These are phyloP conservation scores for Clusia tigrina DNA, from an alignment of 2,888 invertebrate genomes.

Conservation along the genomic window DNA sequence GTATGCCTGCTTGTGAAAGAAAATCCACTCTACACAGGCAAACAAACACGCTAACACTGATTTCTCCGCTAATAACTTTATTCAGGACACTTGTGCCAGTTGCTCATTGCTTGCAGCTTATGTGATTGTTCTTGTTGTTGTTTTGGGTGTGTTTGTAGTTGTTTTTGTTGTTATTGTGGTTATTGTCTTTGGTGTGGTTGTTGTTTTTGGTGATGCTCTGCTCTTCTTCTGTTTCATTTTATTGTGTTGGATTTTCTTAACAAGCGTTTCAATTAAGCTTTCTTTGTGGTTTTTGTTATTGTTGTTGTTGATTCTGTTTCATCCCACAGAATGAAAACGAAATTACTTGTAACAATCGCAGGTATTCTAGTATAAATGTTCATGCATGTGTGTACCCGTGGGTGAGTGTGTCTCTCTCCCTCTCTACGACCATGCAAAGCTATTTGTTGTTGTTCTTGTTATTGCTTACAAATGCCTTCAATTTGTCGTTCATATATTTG, in stretches of 20 bases:
- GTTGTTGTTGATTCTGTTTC: too few relatives aligned
- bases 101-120: not conserved
- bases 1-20: too few relatives aligned
- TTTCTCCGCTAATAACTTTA: not conserved
- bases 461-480: too few relatives aligned
- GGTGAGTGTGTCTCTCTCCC: too few relatives aligned
- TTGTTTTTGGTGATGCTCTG: too few relatives aligned
- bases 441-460: too few relatives aligned
- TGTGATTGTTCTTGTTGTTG: not conserved
- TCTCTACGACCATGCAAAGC: too few relatives aligned
- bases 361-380: not conserved
- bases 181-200: not conserved
- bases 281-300: too few relatives aligned
- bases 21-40: too few relatives aligned
- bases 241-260: not conserved
- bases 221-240: too few relatives aligned
- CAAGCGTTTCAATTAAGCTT: not conserved
- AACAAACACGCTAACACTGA: too few relatives aligned
- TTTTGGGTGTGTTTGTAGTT: not conserved
- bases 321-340: not conserved
- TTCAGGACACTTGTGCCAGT: not conserved
- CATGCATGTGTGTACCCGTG: not conserved
- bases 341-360: not conserved
- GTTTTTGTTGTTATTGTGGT: not conserved
- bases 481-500: too few relatives aligned